Evolutionary conservation across 2,888 invertebrate species (phyloP).

Genomic region (Lasius fuliginosus): DNA sequence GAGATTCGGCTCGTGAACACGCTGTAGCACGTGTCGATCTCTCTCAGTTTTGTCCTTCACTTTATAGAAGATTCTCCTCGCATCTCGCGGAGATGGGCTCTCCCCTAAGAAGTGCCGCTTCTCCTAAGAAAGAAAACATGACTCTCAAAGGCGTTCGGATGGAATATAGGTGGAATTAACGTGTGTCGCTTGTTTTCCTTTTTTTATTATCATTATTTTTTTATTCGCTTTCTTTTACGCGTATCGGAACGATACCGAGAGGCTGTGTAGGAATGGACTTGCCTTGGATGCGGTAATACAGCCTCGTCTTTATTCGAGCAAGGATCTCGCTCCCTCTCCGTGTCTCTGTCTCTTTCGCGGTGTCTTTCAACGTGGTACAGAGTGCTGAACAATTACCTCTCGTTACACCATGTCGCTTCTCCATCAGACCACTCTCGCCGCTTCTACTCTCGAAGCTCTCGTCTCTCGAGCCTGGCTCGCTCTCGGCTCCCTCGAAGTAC

Average conservation of each 20-base stretch:
- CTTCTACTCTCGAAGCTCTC: constrained; percentile 61
- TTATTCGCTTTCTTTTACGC: constrained; percentile 47
- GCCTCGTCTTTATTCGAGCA: background rate
- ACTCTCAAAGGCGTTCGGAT: constrained; percentile 71
- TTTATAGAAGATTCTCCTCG: constrained; percentile 54
- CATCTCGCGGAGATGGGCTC: constrained; percentile 32
- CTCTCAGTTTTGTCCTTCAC: constrained; percentile 58
- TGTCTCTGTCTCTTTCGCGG: background rate
- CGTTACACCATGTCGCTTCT: constrained; percentile 65
- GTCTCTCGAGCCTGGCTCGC: constrained; percentile 61
- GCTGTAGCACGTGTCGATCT: constrained; percentile 58
- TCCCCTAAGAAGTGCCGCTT: constrained; percentile 58
- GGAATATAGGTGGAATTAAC: constrained; percentile 43
- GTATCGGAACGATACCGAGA: constrained; percentile 59
- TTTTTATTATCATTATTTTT: constrained; percentile 18
- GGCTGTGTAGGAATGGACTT: constrained; percentile 63
- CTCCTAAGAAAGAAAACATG: constrained; percentile 79
- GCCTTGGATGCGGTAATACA: constrained; percentile 60
- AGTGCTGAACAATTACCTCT: constrained; percentile 70
- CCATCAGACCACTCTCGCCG: constrained; percentile 45
- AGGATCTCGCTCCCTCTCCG: background rate
- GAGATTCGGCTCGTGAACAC: constrained; percentile 63
- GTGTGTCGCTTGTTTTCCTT: constrained; percentile 2
- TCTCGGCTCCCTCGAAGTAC: constrained; percentile 68
- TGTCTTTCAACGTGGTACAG: constrained; percentile 62